These are phyloP conservation scores for Halictus ligatus DNA, from an alignment of 2,888 invertebrate species.

Conservation along the genomic window DNA sequence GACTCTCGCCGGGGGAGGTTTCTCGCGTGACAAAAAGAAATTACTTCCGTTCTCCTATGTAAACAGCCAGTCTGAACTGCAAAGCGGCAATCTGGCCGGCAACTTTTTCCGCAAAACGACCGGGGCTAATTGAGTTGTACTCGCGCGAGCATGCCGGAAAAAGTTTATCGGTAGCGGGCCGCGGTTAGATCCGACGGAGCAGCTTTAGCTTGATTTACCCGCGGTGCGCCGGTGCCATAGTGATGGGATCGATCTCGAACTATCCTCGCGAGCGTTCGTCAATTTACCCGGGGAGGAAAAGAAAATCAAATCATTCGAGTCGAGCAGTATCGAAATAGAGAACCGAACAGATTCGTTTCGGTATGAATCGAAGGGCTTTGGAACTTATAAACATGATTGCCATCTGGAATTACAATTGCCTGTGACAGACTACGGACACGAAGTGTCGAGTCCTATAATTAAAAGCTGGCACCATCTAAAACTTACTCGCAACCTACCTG, in stretches of 20 bases:
- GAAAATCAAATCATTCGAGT: too few relatives aligned
- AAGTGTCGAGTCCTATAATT: too few relatives aligned
- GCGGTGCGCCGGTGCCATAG: background rate
- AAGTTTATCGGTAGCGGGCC: conserved; percentile 51
- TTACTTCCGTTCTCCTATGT: conserved; percentile 48
- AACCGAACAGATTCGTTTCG: too few relatives aligned
- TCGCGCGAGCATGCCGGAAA: conserved; percentile 34
- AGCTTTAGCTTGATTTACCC: conserved; percentile 51
- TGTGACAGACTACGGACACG: too few relatives aligned
- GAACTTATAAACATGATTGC: too few relatives aligned
- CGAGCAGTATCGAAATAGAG: too few relatives aligned
- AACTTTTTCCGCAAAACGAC: conserved; percentile 51
- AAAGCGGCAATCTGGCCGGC: conserved; percentile 56
- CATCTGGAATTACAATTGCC: too few relatives aligned
- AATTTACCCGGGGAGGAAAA: background rate
- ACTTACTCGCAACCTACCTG: too few relatives aligned
- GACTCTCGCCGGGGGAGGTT: conserved; percentile 22
- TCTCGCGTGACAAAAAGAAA: conserved; percentile 55
- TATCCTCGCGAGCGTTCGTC: background rate
- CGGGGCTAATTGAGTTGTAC: conserved; percentile 57
- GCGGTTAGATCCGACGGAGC: conserved; percentile 46
- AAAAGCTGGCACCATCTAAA: too few relatives aligned
- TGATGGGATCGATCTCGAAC: conserved; percentile 11
- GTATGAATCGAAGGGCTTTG: too few relatives aligned
- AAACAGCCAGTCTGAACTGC: conserved; percentile 56